Evolutionary conservation across 2,113 vertebrate genomes (phyloP), one percentile per base, ranked within the genome.

Genomic region (Cochlearius cochlearius): DNA sequence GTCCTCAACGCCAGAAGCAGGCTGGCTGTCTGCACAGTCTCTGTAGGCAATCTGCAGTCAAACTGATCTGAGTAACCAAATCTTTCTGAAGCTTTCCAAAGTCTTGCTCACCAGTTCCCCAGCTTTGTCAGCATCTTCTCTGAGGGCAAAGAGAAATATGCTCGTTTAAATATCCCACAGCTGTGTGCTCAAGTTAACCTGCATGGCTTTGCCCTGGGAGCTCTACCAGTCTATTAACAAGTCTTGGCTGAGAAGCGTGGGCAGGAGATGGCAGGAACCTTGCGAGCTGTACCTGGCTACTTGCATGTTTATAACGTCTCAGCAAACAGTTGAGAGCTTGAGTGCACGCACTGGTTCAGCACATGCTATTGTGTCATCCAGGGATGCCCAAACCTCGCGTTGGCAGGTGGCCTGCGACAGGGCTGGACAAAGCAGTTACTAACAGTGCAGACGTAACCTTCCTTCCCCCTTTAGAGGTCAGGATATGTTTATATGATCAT

Each of bases 311-410:
- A 34, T 8, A 80, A 26, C 0, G 0, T 34, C 30, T 75, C n/a
- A 32, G 39, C 29, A 15, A 77, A 45, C 19, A 17, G 38, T 8
- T 41, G 47, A 53, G 49, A 69, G 19, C 21, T 47, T 25, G 62
- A 43, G 26, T 21, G 16, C 22, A 30, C 1, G 2, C 13, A 15
- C 12, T 75, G 23, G 3, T 45, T 55, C 45, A 56, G 58, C 20
- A 60, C 7, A 1, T 6, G 7, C 7, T 30, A 3, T 21, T 2
- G 0, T 13, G 8, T 52, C 1, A 0, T 26, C 26, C n/a, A 71
- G n/a, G 14, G 38, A 30, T 9, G 7, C 15, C 36, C 50, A 50
- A 75, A 49, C 8, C 27, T 74, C 3, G 3, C 1, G 0, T 32
- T 32, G n/a, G 22, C 32, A 45, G 56, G 25, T 12, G 17, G 12